Evolutionary conservation across 2,113 vertebrate species (phyloP).

Genomic region (Martes martes): DNA sequence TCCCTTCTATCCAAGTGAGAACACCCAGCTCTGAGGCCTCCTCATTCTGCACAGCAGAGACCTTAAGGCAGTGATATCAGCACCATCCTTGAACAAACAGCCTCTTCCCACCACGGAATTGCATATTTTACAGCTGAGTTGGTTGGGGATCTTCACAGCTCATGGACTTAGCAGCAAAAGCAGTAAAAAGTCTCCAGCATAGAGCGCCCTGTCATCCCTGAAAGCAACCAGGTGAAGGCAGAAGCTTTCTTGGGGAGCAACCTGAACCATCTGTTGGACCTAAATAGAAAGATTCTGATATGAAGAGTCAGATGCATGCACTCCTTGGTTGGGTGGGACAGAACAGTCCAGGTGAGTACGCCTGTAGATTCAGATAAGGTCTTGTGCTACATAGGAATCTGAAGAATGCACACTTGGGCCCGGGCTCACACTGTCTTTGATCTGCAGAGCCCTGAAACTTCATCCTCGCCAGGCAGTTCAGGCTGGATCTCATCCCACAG

Average conservation of each 20-base stretch:
- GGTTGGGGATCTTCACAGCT: constrained; percentile 58
- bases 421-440: neutral
- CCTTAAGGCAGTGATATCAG: constrained; percentile 82
- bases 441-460: neutral
- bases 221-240: neutral
- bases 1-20: neutral
- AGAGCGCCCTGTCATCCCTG: neutral
- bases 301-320: neutral
- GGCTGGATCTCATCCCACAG: neutral
- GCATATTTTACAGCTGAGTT: constrained; percentile 53
- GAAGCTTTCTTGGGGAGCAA: neutral
- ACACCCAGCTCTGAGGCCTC: constrained; percentile 9
- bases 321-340: neutral
- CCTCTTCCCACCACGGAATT: constrained; percentile 21
- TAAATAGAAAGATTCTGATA: neutral
- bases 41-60: neutral
- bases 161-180: constrained; percentile 42
- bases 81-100: constrained; percentile 70
- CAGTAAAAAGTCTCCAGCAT: constrained; percentile 19
- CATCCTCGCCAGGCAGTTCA: neutral
- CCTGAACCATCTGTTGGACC: neutral
- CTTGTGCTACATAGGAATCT: constrained; percentile 6
- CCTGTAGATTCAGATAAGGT: neutral
- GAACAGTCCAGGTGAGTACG: neutral
- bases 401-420: neutral